These are phyloP conservation scores for Elgonia sp. DNA, from an alignment of 2,888 invertebrate species.

Conservation along the genomic window DNA sequence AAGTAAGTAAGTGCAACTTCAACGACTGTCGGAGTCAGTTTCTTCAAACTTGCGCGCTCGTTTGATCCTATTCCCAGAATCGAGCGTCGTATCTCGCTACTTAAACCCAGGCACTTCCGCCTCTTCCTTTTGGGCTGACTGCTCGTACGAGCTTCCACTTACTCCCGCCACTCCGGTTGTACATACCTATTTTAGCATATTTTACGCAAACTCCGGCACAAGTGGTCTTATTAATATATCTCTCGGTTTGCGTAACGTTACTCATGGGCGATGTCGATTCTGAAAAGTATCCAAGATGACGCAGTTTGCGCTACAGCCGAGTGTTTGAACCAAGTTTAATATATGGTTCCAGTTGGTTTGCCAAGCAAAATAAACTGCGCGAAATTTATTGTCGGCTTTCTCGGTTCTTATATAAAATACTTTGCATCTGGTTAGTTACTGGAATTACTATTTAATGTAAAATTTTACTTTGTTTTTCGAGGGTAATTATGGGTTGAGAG, in stretches of 20 bases:
- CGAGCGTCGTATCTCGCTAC: conserved; percentile 69
- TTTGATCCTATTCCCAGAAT: conserved; percentile 70
- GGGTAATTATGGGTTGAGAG: too few species aligned
- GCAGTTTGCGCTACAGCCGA: not conserved
- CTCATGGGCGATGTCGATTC: conserved; percentile 14
- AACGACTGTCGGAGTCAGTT: conserved; percentile 65
- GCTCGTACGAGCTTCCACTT: conserved; percentile 53
- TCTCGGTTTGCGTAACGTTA: conserved; percentile 28
- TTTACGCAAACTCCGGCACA: conserved; percentile 51
- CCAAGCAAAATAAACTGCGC: not conserved
- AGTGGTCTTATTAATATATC: conserved; percentile 56
- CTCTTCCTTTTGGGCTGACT: conserved; percentile 50
- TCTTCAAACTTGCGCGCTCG: conserved; percentile 70
- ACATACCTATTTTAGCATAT: conserved; percentile 60
- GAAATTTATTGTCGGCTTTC: not conserved
- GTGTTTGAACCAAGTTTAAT: not conserved
- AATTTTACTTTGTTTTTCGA: too few species aligned
- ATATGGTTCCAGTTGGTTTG: not conserved
- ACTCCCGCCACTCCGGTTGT: conserved; percentile 15
- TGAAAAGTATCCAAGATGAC: not conserved
- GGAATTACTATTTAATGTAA: too few species aligned
- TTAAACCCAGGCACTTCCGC: conserved; percentile 55
- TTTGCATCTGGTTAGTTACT: not conserved
- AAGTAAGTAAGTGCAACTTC: conserved; percentile 70
- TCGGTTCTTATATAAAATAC: not conserved